Evolutionary conservation across 1,140 invertebrate genomes (phyloP), one percentile per base, ranked within the genome.

Genomic region (Tenebrio molitor): DNA sequence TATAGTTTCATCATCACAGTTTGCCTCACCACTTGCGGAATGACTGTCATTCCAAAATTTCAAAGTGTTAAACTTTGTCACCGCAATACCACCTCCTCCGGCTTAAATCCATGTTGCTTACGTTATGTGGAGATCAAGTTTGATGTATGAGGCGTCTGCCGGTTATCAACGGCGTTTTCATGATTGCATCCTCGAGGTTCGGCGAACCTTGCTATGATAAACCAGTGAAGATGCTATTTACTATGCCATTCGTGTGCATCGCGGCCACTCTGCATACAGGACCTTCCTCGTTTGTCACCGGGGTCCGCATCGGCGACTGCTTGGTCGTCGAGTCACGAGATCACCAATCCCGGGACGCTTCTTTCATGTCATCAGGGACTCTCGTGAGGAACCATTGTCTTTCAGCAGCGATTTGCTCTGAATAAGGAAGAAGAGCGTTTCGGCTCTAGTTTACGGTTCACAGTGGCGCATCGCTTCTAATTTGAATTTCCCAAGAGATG

Each of bases 251-350:
- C 42, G 42, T 42, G 44, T 65, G 62, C 62, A 17, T 72, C 62
- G 15, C 36, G 70, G 63, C 70, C 62, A 72, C 62, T 72, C 41
- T 72, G 53, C 70, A 50, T 72, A 64, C 19, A 66, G 53, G 44
- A 50, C 70, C 53, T 16, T n/a, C 42, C 62, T 72, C 70, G 63
- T 72, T 72, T 72, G 70, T 72, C 70, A 71, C 50, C 68, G 21
- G 21, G 12, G 16, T 14, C 10, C 19, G n/a, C n/a, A n/a, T n/a
- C n/a, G n/a, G n/a, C n/a, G 16, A 12, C 70, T 36, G 12, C 70
- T 72, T 72, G 70, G 42, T 65, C 70, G 42, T 50, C 29, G 63
- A 66, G 29, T 65, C 15, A 66, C 62, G 70, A 34, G 36, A 34
- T 21, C 36, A 3, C 62, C 58, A 64, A n/a, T 42, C 69, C 63